Evolutionary conservation across 1,140 invertebrate genomes (phyloP), one percentile per base, ranked within the genome.

Genomic region (Calephelis nemesis): DNA sequence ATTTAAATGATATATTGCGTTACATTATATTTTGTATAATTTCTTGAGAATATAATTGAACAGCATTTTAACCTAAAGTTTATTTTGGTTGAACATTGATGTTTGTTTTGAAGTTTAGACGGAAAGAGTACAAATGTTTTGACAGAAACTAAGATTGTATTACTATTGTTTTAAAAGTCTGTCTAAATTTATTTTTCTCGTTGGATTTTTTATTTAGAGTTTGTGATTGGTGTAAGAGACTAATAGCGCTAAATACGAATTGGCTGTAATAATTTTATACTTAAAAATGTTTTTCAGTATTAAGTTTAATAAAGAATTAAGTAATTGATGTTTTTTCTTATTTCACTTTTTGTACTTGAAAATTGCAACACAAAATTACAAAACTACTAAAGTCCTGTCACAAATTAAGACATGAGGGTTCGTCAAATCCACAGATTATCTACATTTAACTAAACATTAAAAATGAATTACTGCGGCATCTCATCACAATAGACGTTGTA

Each of bases 361-460:
- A 39, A 65, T 49, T 47, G 19, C 49, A 65, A 48, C 42, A 65
- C 47, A 52, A 50, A 48, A 40, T 45, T 1, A 42, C 42, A 45
- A 45, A 30, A 30, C 30, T 45, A 45, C 42, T 9, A 45, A 7
- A 45, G 42, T 45, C 42, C 50, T 54, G 50, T 54, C 50, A 66
- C 63, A 13, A 70, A 70, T 70, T 64, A 65, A 60, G 42, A 70
- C 48, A 63, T 19, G 62, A 52, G 65, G 72, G 60, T 62, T 19
- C 30, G 65, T 39, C 70, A 71, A 70, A 74, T 79, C 74, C 73
- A 64, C 69, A 75, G 81, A 87, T 88, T 81, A 85, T 87, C 81
- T 80, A 72, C 78, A 85, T 85, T 84, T 80, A 82, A 75, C 71
- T 82, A 82, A 87, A 85, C 81, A 85, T 87, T 83, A 82, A 86